A percentile compares a stretch with the other conserved stretches of the same genome.
phyloP scores from a whole-genome alignment of 2,113 vertebrate genomes.

The Bucco capensis region DNA sequence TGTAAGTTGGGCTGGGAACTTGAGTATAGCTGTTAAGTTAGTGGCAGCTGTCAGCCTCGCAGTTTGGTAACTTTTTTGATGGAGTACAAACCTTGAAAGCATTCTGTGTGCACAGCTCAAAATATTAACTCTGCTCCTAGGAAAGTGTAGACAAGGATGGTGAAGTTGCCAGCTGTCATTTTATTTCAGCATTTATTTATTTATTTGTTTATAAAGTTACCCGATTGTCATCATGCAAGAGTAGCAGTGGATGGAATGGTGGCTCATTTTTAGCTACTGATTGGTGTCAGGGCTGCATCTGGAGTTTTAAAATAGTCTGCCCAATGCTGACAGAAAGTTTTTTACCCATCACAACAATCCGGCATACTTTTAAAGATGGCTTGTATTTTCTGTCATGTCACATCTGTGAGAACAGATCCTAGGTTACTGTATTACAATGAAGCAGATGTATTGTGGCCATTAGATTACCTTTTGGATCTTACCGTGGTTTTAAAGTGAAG shows the following conservation, averaged over 20 bases:
- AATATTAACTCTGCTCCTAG: not conserved
- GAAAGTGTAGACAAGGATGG: not conserved
- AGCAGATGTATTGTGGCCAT: conserved; percentile 32
- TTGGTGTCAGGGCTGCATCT: conserved; percentile 12
- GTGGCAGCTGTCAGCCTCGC: conserved; percentile 44
- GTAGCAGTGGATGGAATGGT: not conserved
- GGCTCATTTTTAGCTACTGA: conserved; percentile 34
- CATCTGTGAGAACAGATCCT: conserved; percentile 38
- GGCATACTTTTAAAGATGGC: conserved; percentile 11
- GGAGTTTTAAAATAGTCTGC: not conserved
- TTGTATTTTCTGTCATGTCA: conserved; percentile 46
- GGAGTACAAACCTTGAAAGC: not conserved
- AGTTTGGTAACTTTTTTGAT: conserved; percentile 11
- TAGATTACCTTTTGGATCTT: conserved; percentile 39
- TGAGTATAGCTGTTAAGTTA: conserved; percentile 7
- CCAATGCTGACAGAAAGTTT: not conserved
- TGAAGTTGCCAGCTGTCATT: conserved; percentile 23
- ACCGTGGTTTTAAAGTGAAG: not conserved
- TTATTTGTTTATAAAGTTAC: not conserved
- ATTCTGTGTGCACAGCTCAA: not conserved
- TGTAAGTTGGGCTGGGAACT: not conserved
- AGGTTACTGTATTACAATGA: conserved; percentile 1
- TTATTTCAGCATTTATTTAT: not conserved
- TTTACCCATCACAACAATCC: not conserved
- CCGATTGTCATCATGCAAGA: not conserved